phyloP scores from a whole-genome alignment of 2,888 invertebrate genomes.

The Dioctria rufipes region DNA sequence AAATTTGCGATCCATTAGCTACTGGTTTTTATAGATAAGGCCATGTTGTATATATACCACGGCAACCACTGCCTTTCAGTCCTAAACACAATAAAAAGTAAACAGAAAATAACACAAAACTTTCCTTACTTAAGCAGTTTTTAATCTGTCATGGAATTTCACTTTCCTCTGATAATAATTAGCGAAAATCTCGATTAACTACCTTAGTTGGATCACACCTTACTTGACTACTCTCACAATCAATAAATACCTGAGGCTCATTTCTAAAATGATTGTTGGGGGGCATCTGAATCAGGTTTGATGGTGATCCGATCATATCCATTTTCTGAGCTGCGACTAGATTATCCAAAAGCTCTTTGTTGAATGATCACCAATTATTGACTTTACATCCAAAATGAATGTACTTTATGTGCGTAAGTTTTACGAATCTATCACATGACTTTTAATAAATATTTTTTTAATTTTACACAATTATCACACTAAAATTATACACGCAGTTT shows the following conservation, averaged over 20 bases:
- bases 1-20: conserved; percentile 33
- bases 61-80: background rate
- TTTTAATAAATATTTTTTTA: conserved; percentile 1
- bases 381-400: no score
- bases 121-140: conserved; percentile 21
- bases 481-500: background rate
- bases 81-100: conserved; percentile 29
- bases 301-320: conserved; percentile 49
- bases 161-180: conserved; percentile 37
- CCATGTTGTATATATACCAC: background rate
- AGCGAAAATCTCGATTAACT: conserved; percentile 33
- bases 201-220: conserved; percentile 29
- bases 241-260: conserved; percentile 40
- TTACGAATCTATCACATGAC: conserved; percentile 23
- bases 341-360: conserved; percentile 12
- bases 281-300: conserved; percentile 46
- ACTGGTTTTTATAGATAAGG: conserved; percentile 40
- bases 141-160: conserved; percentile 30
- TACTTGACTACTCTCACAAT: conserved; percentile 9
- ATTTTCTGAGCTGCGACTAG: background rate
- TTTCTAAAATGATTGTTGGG: conserved; percentile 50
- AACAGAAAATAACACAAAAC: conserved; percentile 44
- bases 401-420: background rate
- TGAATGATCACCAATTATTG: background rate
- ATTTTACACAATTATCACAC: conserved; percentile 12